Percentiles rank a stretch among this genome's conserved stretches.
phyloP scores from a whole-genome alignment of 23 tunicate species.

The Ascidia mentula region DNA sequence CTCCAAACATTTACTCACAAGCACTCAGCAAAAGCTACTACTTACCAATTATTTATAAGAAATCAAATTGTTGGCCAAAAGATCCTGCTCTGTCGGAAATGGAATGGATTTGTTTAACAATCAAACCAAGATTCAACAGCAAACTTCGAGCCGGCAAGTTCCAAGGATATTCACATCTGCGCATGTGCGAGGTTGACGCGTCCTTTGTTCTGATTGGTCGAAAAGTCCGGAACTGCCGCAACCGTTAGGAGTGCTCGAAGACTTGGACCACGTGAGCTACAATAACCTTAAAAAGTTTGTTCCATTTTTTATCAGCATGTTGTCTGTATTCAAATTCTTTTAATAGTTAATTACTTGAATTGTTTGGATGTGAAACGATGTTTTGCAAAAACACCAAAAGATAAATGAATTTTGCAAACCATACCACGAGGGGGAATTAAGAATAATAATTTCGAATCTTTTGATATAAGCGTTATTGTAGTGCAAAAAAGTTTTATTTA shows the following conservation, averaged over 20 bases:
- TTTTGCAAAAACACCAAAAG: too few species aligned
- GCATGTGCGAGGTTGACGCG: slow-evolving; percentile 15
- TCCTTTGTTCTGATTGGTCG: slow-evolving; percentile 16
- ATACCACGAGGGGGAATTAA: too few species aligned
- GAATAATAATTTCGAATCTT: too few species aligned
- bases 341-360: too few species aligned
- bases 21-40: background rate
- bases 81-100: slow-evolving; percentile 4
- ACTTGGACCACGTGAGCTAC: too few species aligned
- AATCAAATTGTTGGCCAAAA: slow-evolving; percentile 1
- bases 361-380: too few species aligned
- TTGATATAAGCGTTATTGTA: too few species aligned
- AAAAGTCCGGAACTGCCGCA: slow-evolving; percentile 17
- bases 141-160: background rate
- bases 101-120: background rate
- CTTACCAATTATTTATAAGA: slow-evolving; percentile 4
- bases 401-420: too few species aligned
- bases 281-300: too few species aligned
- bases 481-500: too few species aligned
- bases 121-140: background rate
- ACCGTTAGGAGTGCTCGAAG: slow-evolving; percentile 10
- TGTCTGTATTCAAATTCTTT: too few species aligned
- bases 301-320: too few species aligned
- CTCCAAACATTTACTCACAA: background rate
- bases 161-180: slow-evolving; percentile 21